Evolutionary conservation across 2,113 vertebrate genomes (phyloP).

Genomic region (Cyanoderma ruficeps): DNA sequence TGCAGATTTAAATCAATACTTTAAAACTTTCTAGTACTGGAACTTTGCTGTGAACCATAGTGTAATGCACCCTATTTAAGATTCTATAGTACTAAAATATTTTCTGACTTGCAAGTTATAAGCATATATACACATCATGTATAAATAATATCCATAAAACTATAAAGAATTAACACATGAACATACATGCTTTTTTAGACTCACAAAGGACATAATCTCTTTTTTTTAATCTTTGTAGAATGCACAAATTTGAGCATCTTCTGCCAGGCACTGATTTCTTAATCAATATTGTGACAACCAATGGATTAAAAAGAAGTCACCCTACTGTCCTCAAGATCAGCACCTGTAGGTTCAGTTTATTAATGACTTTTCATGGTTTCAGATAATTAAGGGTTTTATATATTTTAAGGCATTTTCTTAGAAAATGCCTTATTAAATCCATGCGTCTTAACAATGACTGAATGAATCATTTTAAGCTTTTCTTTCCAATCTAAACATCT

Average conservation of each 20-base stretch:
- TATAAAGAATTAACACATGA: not conserved
- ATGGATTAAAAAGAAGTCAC: conserved; percentile 74
- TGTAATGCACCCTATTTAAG: not conserved
- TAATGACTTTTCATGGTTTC: not conserved
- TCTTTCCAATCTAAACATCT: not conserved
- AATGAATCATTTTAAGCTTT: not conserved
- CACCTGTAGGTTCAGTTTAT: conserved; percentile 75
- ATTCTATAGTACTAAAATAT: not conserved
- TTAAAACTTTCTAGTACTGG: not conserved
- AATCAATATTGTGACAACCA: conserved; percentile 74
- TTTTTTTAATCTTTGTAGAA: conserved; percentile 46
- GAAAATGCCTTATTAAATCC: not conserved
- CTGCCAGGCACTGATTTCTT: conserved; percentile 77
- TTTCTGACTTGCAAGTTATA: not conserved
- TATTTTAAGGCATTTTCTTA: not conserved
- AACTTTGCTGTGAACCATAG: not conserved
- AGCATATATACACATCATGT: no score
- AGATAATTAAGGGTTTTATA: not conserved
- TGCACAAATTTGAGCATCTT: conserved; percentile 73
- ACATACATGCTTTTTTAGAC: not conserved
- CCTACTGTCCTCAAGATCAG: conserved; percentile 64
- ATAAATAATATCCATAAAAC: not conserved
- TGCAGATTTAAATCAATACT: not conserved
- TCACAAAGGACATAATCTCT: not conserved
- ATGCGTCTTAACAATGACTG: not conserved